Evolutionary conservation across 1,140 invertebrate genomes (phyloP), one percentile per base, ranked within the genome.

Genomic region (Himalopsyche phryganea): DNA sequence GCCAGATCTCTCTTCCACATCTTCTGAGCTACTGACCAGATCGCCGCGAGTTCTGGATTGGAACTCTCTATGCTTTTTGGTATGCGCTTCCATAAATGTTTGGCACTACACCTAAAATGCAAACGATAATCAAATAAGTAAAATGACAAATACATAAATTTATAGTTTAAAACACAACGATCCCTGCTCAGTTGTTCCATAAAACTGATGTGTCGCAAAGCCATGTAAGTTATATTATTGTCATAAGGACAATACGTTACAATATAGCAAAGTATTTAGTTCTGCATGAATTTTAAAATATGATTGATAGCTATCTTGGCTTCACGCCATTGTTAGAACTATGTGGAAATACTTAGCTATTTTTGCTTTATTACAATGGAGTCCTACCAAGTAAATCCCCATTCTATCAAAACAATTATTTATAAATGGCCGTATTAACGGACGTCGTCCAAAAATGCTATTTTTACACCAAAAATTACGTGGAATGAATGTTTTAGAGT

Each of bases 71-170:
- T 69, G 67, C 70, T 79, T 35, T 72, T 65, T 14, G 92, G 91
- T 65, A 94, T 93, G 70, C 92, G 83, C 73, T 94, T 93, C 92
- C 92, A 96, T 63, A 94, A 77, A 76, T 88, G 92, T 76, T 94
- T 96, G 3, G 91, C 91, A 81, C 90, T 90, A 68, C 88, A 90
- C 73, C 91, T 94, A 70, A 53, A 82, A 78, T 58, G 49, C 56
- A 15, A 50, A 38, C 9, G 17, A 33, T 9, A 6, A 17, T 15
- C 18, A 35, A 32, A 28, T 5, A 35, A 15, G 32, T 57, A 10
- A 36, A 48, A 19, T 35, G 18, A 38, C 4, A 13, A 17, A 50
- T 61, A 48, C 57, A 56, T 57, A 55, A 47, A 51, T 56, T 32
- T 32, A 14, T 1, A 44, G 13, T 35, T 14, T 42, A 13, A 11